Conservation (phyloP, 2,797 vertebrate species). For the Gila robusta region DNA sequence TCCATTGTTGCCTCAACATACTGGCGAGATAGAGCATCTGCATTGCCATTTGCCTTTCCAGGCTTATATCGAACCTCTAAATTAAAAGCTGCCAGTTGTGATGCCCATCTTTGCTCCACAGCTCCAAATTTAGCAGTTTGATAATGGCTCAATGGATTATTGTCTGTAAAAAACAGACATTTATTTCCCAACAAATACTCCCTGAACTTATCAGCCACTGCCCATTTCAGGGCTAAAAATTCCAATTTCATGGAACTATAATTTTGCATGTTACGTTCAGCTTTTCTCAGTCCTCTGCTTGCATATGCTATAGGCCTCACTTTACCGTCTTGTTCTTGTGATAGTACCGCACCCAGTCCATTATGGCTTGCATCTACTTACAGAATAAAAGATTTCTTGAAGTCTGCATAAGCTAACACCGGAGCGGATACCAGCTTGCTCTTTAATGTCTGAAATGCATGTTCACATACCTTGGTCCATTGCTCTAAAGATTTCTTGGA, state of each 20-base stretch:
- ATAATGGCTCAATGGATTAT: background rate
- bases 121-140: too few species aligned
- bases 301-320: background rate
- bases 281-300: background rate
- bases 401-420: too few species aligned
- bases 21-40: too few species aligned
- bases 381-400: background rate
- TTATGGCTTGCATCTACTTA: background rate
- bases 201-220: background rate
- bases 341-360: background rate
- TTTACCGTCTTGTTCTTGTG: background rate
- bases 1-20: too few species aligned
- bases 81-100: background rate
- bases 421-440: too few species aligned
- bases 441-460: too few species aligned
- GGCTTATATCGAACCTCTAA: background rate
- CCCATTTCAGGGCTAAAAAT: background rate
- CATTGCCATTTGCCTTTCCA: too few species aligned
- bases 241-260: background rate
- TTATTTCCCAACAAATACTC: background rate
- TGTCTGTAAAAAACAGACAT: background rate
- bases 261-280: background rate
- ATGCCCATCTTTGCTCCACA: background rate
- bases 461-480: too few species aligned
- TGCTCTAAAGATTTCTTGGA: too few species aligned